Base-by-base conservation (phyloP, 1,140 invertebrate genomes). In the Aphaenogaster floridana region DNA sequence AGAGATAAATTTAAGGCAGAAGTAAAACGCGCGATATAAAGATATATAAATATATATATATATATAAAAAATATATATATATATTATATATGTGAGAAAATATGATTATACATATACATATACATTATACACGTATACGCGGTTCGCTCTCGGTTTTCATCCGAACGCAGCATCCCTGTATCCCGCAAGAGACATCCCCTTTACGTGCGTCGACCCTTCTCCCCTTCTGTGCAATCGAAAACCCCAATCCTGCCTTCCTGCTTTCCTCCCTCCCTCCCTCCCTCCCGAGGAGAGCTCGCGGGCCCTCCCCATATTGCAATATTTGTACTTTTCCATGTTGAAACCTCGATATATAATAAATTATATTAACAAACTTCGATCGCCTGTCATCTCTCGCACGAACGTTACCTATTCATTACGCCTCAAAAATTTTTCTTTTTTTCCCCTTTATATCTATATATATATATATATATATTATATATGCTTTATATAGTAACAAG, bases 321-420 rank as follows among this genome's bases (percentile, higher is more conserved):
- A 95, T 95, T 95, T 95, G 95, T 95, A 95, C 95, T 95, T 95
- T 95, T 95, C 95, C 95, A 95, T 95, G 95, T 95, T 95, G 94
- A 95, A 95, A 95, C 94, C 94, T 95, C 95, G 94, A 95, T 95
- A 95, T 95, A 95, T 94, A 95, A 95, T 95, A 95, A 95, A 95
- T 95, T 95, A 95, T 95, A 95, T 95, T 95, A 95, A 95, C 93
- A 95, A 95, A 95, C 94, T 95, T 95, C 94, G 91, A 94, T 79
- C 50, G 57, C 21, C n/a, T 69, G 57, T 87, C 48, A 28, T 71
- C 50, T 78, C 42, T 87, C 78, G 34, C 54, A 84, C n/a, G 17
- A 72, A 86, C 11, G 39, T 57, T 68, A 52, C 63, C 64, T 68
- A n/a, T 61, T 81, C 48, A 54, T 81, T 61, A 17, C 34, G 34